Base-by-base conservation (phyloP, 2,113 vertebrate species). In the Chascanopsetta lugubris region DNA sequence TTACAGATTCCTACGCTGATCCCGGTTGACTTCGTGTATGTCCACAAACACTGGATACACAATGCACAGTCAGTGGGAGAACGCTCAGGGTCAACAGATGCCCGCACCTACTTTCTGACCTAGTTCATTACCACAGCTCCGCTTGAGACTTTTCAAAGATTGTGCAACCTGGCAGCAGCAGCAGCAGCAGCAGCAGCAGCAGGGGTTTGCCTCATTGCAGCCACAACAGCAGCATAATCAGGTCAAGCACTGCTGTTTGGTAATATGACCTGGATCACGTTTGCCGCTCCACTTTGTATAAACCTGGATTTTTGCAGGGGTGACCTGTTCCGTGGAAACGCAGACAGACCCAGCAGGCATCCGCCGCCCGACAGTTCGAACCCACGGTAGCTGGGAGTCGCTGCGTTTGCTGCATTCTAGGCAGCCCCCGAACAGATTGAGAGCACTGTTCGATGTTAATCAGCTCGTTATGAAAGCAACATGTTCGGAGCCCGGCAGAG, bases 381-480 rank as follows among this genome's bases (percentile, higher is more conserved):
- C 12, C 38, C 17, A 18, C 4, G 8, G n/a, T n/a, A 8, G 3
- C 11, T 20, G 43, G 22, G 43, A 11, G 18, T 59, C 57, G 56
- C 36, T 58, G 45, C 26, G 3, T 40, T 15, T 42, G 34, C 53
- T 27, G 24, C 3, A 3, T 26, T n/a, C 25, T 2, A 43, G 18
- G 21, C 24, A n/a, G 1, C 3, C 22, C 10, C n/a, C 17, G 6
- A 49, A 49, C 21, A 45, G 11, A 53, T 27, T 5, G 3, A 57
- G 27, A 61, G 43, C n/a, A n/a, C n/a, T 24, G 24, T 56, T 34
- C 40, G 43, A 30, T 25, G 2, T 46, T 20, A 40, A 73, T 79
- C 48, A 65, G 49, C 69, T 64, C 21, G 7, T 70, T 69, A 78
- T 49, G 49, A 72, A 36, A 58, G 51, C 58, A 73, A 50, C 61